Evolutionary conservation across 2,113 vertebrate species (phyloP), one percentile per base, ranked within the genome.

Genomic region (Leptobrachium ailaonicum): DNA sequence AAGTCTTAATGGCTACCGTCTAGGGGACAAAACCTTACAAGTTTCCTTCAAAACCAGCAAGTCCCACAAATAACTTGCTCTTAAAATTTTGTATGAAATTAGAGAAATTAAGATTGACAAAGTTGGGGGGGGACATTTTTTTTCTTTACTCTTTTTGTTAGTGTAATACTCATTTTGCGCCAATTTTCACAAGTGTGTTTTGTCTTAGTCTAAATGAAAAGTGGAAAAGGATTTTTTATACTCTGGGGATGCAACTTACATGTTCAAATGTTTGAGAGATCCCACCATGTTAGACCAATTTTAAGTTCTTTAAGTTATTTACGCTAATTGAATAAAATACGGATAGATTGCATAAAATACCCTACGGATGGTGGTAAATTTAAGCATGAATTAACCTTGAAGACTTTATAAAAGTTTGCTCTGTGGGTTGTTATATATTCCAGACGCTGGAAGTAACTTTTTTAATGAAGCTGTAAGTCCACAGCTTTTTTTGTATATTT

Each of bases 31-130:
- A 91, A 96, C 98, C 85, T 94, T 99, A 87, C 97, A 99, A 94
- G 97, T 98, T 94, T 98, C 97, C 91, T 99, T 99, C 91, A 99
- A 99, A 94, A 99, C 97, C 89, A 99, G 94, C 95, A 99, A 99
- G 92, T 95, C 96, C 87, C 97, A 99, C 95, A 99, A 98, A 93
- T 98, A 98, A 91, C 89, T 92, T 88, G 90, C 89, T 92, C 87
- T 58, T 80, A 73, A 72, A 41, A 83, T 90, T 93, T 94, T 94
- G 91, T 94, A 93, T 90, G 92, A 88, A 93, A 88, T 32, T 93
- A 94, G 93, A 88, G 91, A 62, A 91, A 94, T 89, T 83, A 83
- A 86, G 91, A 93, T 92, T 91, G 90, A 90, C 86, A 88, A 79
- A 90, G 87, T 91, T 90, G 89, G 78, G 77, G 91, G 90, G 87